phyloP scores from a whole-genome alignment of 2,888 invertebrate genomes.

The Lasiommata megera region DNA sequence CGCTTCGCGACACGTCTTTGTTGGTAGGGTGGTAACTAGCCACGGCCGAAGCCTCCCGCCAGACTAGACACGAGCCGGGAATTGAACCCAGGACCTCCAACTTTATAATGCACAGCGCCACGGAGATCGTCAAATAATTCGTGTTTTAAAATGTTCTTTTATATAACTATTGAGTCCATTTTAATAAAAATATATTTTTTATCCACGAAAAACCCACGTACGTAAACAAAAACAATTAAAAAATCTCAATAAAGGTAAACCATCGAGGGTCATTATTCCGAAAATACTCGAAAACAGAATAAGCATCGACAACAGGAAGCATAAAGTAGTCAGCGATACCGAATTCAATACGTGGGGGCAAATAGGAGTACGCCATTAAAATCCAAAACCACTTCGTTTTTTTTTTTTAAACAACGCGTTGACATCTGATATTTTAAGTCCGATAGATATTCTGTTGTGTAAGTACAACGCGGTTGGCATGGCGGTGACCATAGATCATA shows the following conservation, averaged over 20 bases:
- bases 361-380: constrained; percentile 39
- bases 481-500: constrained; percentile 13
- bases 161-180: no score
- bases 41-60: no score
- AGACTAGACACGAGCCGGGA: no score
- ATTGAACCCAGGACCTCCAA: no score
- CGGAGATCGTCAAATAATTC: no score
- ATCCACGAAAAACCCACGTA: no score
- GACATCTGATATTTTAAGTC: constrained; percentile 33
- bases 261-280: constrained; percentile 8
- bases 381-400: constrained; percentile 19
- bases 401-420: constrained; percentile 24
- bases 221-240: no score
- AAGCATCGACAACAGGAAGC: constrained; percentile 47
- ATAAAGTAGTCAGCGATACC: constrained; percentile 41
- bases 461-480: constrained; percentile 18
- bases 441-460: constrained; percentile 21
- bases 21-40: no score
- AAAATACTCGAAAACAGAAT: constrained; percentile 14
- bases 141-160: no score
- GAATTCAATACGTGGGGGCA: constrained; percentile 34
- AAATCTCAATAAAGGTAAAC: constrained; percentile 1
- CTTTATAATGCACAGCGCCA: no score
- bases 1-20: no score
- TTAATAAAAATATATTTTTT: no score